phyloP scores from a whole-genome alignment of 2,113 vertebrate species.

The Sinocyclocheilus anophthalmus region DNA sequence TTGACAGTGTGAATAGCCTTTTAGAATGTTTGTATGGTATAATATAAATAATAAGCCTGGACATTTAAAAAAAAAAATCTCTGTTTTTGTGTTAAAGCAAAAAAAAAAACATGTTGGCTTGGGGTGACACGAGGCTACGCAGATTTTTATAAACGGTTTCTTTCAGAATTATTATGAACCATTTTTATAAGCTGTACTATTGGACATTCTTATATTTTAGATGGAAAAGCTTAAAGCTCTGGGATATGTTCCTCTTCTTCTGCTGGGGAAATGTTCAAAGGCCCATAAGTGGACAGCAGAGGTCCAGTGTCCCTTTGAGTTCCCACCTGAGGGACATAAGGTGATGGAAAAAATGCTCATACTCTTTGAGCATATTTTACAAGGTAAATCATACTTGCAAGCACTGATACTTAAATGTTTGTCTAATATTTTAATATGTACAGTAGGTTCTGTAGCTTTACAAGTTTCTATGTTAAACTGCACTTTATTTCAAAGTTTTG shows the following conservation, averaged over 20 bases:
- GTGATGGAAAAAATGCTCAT: background rate
- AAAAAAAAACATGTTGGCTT: no score
- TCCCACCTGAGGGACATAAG: background rate
- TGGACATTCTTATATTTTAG: background rate
- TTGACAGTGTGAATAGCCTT: no score
- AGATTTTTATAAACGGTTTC: no score
- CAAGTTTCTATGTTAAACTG: background rate
- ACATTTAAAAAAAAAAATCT: no score
- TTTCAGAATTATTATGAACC: no score
- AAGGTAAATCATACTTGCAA: background rate
- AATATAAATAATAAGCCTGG: no score
- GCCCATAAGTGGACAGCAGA: background rate
- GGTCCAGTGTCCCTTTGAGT: background rate
- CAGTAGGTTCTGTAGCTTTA: background rate
- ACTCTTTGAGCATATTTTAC: background rate
- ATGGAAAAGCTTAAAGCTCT: background rate
- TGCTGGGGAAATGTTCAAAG: background rate
- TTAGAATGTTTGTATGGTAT: no score
- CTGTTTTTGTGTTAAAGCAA: no score
- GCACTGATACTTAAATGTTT: no score
- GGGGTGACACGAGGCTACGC: no score
- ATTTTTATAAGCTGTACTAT: background rate
- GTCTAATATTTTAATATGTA: no score
- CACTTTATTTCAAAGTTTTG: background rate
- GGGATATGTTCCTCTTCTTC: background rate